Base-by-base conservation (phyloP, 2,113 vertebrate species). In the Corydoras sp. region DNA sequence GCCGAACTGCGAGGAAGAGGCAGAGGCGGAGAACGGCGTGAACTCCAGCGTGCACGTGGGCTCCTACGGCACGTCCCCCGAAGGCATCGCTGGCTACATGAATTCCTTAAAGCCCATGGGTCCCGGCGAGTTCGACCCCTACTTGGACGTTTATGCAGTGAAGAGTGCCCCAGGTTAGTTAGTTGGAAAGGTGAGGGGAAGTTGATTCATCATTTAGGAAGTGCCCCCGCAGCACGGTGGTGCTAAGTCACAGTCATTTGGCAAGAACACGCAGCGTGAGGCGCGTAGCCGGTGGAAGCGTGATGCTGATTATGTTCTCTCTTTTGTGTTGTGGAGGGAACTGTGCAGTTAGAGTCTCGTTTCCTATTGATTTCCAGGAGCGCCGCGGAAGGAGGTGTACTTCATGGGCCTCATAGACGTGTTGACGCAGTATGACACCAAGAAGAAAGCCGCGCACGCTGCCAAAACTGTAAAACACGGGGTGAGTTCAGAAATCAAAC, bases 51-150 rank as follows among this genome's bases (percentile, higher is more conserved):
- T 79, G 0, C 60, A 77, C 0, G 88, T 80, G 68, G 93, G 93
- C 60, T 93, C 93, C 8, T 93, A 90, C 2, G 92, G 93, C 68
- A 92, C 90, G 1, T 95, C 93, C 13, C 93, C 94, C 0, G 93
- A 95, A 81, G 94, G 93, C 24, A 94, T 94, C 1, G 92, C 92
- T 3, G 88, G 93, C 15, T 95, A 93, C 85, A 91, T 95, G 84
- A 90, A 90, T 55, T 87, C 86, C 71, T 89, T 90, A 73, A 93
- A 91, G 76, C 92, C 92, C 35, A 85, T 95, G 79, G 93, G 92
- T 3, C 90, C 93, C 1, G 94, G 93, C 2, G 93, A 94, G 76
- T 95, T 92, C 31, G 92, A 94, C 69, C 90, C 93, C 29, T 91
- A 90, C 0, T 88, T 94, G 58, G 94, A 96, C 4, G 92, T 95